Evolutionary conservation across 2,888 invertebrate genomes (phyloP).

Genomic region (Cosmia pyralina): DNA sequence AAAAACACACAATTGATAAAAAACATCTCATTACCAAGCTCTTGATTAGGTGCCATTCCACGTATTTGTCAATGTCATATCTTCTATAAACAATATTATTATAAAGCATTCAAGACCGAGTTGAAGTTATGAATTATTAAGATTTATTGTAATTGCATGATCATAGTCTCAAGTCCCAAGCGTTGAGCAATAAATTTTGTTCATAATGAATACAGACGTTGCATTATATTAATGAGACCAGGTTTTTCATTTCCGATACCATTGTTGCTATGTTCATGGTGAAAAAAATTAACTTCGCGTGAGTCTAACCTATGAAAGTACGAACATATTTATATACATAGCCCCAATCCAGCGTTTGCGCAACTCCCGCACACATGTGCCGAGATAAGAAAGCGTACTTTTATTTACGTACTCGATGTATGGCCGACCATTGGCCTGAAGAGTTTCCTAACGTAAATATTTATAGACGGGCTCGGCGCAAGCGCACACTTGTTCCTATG

Average conservation of each 20-base stretch:
- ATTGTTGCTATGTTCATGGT: constrained; percentile 38
- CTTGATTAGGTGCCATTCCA: constrained; percentile 13
- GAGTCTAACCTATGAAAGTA: constrained; percentile 47
- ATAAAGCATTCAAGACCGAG: constrained; percentile 41
- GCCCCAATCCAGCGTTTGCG: constrained; percentile 80
- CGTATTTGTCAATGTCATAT: constrained; percentile 31
- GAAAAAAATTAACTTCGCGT: constrained; percentile 42
- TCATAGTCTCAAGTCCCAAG: constrained; percentile 36
- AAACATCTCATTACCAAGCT: neutral
- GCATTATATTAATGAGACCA: constrained; percentile 26
- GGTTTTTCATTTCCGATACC: constrained; percentile 32
- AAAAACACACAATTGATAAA: neutral
- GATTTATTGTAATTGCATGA: constrained; percentile 58
- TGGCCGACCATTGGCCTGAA: constrained; percentile 87
- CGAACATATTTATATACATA: constrained; percentile 65
- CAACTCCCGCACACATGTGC: constrained; percentile 82
- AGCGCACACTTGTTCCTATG: constrained; percentile 86
- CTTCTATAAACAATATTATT: constrained; percentile 39
- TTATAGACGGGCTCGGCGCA: constrained; percentile 84
- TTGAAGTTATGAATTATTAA: constrained; percentile 41
- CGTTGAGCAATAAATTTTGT: constrained; percentile 41
- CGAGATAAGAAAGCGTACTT: constrained; percentile 88
- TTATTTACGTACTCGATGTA: constrained; percentile 83
- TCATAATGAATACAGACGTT: constrained; percentile 33
- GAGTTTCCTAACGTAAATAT: constrained; percentile 89